Evolutionary conservation across 2,113 vertebrate genomes (phyloP).

Genomic region (Erythrolamprus reginae): DNA sequence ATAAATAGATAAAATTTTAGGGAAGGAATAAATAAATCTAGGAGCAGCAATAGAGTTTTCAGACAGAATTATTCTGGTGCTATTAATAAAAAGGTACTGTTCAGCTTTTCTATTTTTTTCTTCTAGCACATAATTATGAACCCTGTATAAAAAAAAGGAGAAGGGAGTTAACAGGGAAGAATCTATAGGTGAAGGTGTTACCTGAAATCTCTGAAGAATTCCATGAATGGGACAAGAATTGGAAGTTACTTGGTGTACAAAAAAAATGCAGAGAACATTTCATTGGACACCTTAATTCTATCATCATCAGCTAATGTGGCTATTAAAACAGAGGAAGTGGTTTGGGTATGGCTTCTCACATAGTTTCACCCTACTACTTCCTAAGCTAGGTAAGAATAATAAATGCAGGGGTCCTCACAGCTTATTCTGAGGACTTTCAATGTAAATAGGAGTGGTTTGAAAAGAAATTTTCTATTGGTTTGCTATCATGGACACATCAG

Average conservation of each 20-base stretch:
- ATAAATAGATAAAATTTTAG: neutral
- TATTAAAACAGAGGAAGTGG: slow-evolving; percentile 16
- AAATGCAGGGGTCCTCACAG: neutral
- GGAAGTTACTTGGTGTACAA: neutral
- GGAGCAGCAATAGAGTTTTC: neutral
- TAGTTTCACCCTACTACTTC: neutral
- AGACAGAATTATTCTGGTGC: neutral
- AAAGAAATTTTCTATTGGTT: neutral
- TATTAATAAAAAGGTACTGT: neutral
- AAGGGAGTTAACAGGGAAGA: slow-evolving; percentile 46
- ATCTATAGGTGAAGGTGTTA: neutral
- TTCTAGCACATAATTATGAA: neutral
- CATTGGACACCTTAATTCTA: slow-evolving; percentile 52
- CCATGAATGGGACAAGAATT: neutral
- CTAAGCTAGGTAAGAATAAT: neutral
- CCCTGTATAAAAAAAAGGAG: neutral
- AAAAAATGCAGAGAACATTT: slow-evolving; percentile 50
- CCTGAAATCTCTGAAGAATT: neutral
- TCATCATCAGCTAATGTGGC: slow-evolving; percentile 41
- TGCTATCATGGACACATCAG: neutral
- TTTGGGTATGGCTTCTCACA: neutral
- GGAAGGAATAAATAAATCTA: neutral
- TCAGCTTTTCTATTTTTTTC: neutral
- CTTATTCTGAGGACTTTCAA: neutral
- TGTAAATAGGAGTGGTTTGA: neutral